A percentile compares a stretch with the other conserved stretches of the same genome.
phyloP scores from a whole-genome alignment of 2,888 invertebrate genomes.

The Abrostola triplasia region DNA sequence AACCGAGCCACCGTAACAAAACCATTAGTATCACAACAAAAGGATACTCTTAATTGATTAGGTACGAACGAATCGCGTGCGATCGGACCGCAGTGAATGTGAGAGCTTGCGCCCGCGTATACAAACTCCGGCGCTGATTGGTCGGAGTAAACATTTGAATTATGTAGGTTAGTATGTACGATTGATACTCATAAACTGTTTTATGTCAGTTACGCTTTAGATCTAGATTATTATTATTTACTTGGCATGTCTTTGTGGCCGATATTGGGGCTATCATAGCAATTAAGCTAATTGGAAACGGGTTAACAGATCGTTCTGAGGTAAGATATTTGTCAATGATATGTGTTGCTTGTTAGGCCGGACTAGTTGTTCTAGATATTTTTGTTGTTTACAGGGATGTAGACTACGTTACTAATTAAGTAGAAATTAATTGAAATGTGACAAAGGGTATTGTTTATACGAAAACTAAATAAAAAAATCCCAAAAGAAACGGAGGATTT shows the following conservation, averaged over 20 bases:
- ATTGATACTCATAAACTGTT: slow-evolving; percentile 37
- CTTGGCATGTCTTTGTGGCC: slow-evolving; percentile 20
- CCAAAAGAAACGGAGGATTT: too few species aligned
- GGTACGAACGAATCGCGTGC: slow-evolving; percentile 49
- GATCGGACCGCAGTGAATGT: slow-evolving; percentile 43
- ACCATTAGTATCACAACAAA: slow-evolving; percentile 37
- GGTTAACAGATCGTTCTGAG: slow-evolving; percentile 45
- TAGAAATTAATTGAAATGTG: too few species aligned
- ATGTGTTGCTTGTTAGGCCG: slow-evolving; percentile 41
- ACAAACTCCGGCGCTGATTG: slow-evolving; percentile 40
- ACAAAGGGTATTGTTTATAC: too few species aligned
- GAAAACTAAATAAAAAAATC: too few species aligned
- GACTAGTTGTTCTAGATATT: slow-evolving; percentile 34
- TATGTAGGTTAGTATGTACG: slow-evolving; percentile 55
- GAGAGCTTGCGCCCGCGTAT: slow-evolving; percentile 44
- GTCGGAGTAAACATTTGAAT: slow-evolving; percentile 35
- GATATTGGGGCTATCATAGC: slow-evolving; percentile 40
- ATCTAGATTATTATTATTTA: slow-evolving; percentile 7
- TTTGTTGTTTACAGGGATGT: too few species aligned
- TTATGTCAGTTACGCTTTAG: slow-evolving; percentile 28
- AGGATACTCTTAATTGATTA: slow-evolving; percentile 54
- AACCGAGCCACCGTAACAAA: slow-evolving; percentile 31
- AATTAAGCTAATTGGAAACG: slow-evolving; percentile 49
- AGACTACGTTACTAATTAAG: too few species aligned
- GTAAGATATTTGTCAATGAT: slow-evolving; percentile 56